Percentiles rank a stretch among this genome's conserved stretches.
These are phyloP conservation scores for Neoaliturus tenellus DNA, from an alignment of 2,888 invertebrate species.

Conservation along the genomic window DNA sequence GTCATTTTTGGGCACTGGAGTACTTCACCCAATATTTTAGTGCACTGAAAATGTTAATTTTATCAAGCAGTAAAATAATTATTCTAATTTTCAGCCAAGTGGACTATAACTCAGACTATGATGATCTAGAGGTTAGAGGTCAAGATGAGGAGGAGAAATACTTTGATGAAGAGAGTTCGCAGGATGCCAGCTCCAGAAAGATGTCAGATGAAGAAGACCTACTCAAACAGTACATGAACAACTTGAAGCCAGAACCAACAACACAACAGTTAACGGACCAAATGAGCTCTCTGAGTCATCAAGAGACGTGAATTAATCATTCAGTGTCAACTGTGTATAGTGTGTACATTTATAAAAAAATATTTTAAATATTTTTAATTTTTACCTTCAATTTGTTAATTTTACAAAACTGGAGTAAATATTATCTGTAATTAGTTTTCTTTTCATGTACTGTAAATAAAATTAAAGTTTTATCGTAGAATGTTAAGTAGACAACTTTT, in stretches of 20 bases:
- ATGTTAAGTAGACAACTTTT: too few relatives aligned
- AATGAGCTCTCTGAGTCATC: constrained; percentile 27
- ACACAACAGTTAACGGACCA: constrained; percentile 24
- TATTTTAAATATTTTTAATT: too few relatives aligned
- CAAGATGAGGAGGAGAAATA: constrained; percentile 94
- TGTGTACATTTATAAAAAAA: too few relatives aligned
- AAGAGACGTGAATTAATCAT: background rate
- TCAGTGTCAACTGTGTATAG: too few relatives aligned
- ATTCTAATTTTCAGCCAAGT: constrained; percentile 75
- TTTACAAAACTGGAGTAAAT: too few relatives aligned
- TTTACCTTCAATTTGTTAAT: too few relatives aligned
- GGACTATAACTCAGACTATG: constrained; percentile 88
- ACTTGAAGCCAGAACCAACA: constrained; percentile 48
- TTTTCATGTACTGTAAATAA: too few relatives aligned
- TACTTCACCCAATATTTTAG: too few relatives aligned
- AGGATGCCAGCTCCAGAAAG: constrained; percentile 70
- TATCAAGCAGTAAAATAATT: background rate
- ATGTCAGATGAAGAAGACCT: constrained; percentile 62
- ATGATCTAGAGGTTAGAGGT: constrained; percentile 82
- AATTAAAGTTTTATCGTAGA: too few relatives aligned
- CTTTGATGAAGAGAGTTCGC: constrained; percentile 89
- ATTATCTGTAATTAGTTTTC: too few relatives aligned
- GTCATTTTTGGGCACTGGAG: too few relatives aligned
- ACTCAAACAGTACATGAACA: constrained; percentile 31
- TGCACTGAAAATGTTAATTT: too few relatives aligned